Conservation (phyloP, 2,797 vertebrate species). For the Bradypus variegatus region DNA sequence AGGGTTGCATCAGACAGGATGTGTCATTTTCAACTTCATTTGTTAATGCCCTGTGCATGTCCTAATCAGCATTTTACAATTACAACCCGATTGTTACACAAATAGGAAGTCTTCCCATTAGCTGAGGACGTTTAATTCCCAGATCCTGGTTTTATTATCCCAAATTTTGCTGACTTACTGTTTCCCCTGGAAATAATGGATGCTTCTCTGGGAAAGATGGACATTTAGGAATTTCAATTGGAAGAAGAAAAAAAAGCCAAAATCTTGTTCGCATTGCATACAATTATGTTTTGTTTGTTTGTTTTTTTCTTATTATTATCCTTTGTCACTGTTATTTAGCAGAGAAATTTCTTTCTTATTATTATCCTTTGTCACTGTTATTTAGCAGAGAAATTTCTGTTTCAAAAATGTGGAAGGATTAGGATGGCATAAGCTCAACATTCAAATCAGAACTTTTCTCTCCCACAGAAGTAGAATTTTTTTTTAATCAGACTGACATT, state of each 20-base stretch:
- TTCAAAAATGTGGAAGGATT: background rate
- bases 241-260: background rate
- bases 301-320: background rate
- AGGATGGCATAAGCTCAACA: background rate
- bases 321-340: background rate
- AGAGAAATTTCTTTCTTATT: background rate
- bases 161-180: background rate
- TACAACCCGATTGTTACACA: constrained; percentile 15
- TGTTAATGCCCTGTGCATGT: background rate
- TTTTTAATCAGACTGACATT: background rate
- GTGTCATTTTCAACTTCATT: constrained; percentile 48
- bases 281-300: background rate
- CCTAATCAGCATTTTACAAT: constrained; percentile 46
- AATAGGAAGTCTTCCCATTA: constrained; percentile 11
- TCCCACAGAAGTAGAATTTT: background rate
- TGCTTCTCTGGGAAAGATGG: background rate
- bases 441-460: background rate
- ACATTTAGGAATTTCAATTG: background rate
- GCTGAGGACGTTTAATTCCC: background rate
- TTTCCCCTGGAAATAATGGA: background rate
- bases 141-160: background rate
- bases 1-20: constrained; percentile 50
- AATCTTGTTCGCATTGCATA: background rate
- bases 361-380: background rate
- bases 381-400: background rate